Conservation (phyloP, 1,140 invertebrate species). For the Phortica variegata region DNA sequence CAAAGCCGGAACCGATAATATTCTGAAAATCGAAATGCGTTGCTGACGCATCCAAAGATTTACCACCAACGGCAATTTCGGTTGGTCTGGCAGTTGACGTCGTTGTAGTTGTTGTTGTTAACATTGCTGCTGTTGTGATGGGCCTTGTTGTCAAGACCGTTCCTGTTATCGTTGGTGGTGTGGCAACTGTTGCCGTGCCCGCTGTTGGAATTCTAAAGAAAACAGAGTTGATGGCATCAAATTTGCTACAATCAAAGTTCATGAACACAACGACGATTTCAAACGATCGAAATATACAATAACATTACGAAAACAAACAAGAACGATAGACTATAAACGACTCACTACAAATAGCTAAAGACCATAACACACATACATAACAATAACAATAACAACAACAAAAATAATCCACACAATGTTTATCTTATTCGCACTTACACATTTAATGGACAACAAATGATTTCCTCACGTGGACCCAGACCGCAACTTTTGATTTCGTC, state of each 20-base stretch:
- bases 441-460: conserved; percentile 37
- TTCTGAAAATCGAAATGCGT: conserved; percentile 16
- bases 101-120: conserved; percentile 1
- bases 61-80: not conserved
- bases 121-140: not conserved
- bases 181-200: not conserved
- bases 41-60: conserved; percentile 4
- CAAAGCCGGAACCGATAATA: too few relatives aligned
- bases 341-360: too few relatives aligned
- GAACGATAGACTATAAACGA: too few relatives aligned
- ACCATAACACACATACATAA: too few relatives aligned
- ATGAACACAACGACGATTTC: too few relatives aligned
- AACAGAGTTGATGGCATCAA: too few relatives aligned
- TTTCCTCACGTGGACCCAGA: conserved; percentile 29
- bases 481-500: conserved; percentile 33
- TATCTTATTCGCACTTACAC: not conserved
- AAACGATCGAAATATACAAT: too few relatives aligned
- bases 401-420: not conserved
- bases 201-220: conserved; percentile 12
- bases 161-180: not conserved
- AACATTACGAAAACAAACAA: conserved; percentile 16
- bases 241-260: too few relatives aligned
- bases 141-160: not conserved
- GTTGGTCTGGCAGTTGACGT: not conserved
- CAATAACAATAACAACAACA: conserved; percentile 17